Conservation (phyloP, 2,888 invertebrate genomes). For the Macaria notata region DNA sequence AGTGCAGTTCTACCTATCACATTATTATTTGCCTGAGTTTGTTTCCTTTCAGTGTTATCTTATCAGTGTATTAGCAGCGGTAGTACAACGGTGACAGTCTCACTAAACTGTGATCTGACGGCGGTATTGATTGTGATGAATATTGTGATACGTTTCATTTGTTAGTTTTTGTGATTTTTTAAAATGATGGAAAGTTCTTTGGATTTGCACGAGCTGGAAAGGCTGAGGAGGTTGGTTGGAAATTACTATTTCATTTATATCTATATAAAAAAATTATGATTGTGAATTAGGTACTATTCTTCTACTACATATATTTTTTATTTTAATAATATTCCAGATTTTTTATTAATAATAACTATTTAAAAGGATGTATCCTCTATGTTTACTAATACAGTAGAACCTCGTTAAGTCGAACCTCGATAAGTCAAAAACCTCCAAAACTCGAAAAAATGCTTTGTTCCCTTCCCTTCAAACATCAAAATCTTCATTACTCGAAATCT, state of each 20-base stretch:
- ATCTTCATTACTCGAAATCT: no score
- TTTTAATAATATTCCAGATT: no score
- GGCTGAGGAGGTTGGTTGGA: slow-evolving; percentile 65
- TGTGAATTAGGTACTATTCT: no score
- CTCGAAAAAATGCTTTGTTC: no score
- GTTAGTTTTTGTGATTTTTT: slow-evolving; percentile 16
- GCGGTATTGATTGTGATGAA: slow-evolving; percentile 36
- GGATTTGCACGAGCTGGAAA: slow-evolving; percentile 66
- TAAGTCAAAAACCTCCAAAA: no score
- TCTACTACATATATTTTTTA: no score
- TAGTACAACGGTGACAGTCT: slow-evolving; percentile 49
- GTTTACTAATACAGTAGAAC: no score
- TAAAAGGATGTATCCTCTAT: no score
- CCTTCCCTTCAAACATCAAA: no score
- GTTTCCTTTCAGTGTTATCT: slow-evolving; percentile 62
- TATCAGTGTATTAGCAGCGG: slow-evolving; percentile 58
- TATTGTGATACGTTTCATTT: slow-evolving; percentile 30
- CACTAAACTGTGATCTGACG: slow-evolving; percentile 51
- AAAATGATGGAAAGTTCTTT: slow-evolving; percentile 60
- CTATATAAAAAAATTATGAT: no score
- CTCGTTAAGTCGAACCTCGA: no score
- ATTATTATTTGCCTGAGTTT: slow-evolving; percentile 53
- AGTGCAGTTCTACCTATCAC: slow-evolving; percentile 44
- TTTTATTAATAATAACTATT: no score
- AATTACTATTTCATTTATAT: background rate